Conservation (phyloP, 1,140 invertebrate species). For the Lepidurus couesii region DNA sequence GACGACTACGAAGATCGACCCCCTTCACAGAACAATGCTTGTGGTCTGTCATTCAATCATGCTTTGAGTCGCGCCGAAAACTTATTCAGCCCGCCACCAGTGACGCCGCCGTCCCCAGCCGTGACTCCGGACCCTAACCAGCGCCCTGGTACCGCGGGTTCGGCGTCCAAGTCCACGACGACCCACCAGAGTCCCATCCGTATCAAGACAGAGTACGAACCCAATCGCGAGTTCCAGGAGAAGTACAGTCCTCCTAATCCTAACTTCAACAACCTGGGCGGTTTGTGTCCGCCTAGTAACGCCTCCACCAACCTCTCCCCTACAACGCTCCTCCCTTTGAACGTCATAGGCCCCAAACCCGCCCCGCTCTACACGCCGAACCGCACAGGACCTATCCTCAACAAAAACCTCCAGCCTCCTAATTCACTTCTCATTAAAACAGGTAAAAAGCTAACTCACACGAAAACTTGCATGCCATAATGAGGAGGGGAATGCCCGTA, state of each 20-base stretch:
- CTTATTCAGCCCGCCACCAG: slow-evolving; percentile 43
- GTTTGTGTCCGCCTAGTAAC: not conserved
- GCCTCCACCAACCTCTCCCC: not conserved
- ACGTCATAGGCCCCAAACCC: slow-evolving; percentile 12
- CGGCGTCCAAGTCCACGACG: slow-evolving; percentile 32
- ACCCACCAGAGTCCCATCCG: slow-evolving; percentile 27
- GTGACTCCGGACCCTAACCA: slow-evolving; percentile 33
- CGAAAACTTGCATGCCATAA: not conserved
- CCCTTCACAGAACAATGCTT: slow-evolving; percentile 31
- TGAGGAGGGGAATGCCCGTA: not conserved
- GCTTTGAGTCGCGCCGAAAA: slow-evolving; percentile 34
- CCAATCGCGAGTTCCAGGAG: slow-evolving; percentile 32
- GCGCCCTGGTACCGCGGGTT: slow-evolving; percentile 28
- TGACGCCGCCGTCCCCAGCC: slow-evolving; percentile 46
- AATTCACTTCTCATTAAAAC: slow-evolving; percentile 2
- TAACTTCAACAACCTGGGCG: not conserved
- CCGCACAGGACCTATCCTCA: not conserved
- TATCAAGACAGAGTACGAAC: slow-evolving; percentile 34
- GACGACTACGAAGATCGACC: slow-evolving; percentile 57
- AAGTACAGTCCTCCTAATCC: not conserved
- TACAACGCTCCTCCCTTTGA: not conserved
- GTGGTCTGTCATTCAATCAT: slow-evolving; percentile 35
- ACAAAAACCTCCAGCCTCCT: slow-evolving; percentile 1
- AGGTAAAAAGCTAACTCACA: not conserved
- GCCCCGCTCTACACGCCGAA: not conserved